A percentile compares a stretch with the other conserved stretches of the same genome.
These are phyloP conservation scores for Patagioenas fasciata DNA, from an alignment of 2,113 vertebrate species.

Conservation along the genomic window DNA sequence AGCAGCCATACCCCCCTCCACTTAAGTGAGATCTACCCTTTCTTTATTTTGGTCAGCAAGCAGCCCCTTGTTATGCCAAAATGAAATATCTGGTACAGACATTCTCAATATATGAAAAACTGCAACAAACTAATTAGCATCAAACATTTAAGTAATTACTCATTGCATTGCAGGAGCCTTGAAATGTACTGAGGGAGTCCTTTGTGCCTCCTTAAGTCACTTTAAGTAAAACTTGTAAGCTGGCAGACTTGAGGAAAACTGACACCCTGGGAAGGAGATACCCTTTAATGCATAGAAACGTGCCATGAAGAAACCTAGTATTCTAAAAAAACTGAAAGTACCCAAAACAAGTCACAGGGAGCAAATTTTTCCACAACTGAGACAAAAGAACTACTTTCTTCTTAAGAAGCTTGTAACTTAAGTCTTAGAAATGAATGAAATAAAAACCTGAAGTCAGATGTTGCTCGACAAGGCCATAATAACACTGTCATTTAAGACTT, in stretches of 20 bases:
- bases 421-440: not conserved
- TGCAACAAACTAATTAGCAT: not conserved
- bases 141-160: not conserved
- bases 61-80: not conserved
- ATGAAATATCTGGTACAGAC: not conserved
- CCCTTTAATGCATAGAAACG: not conserved
- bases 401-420: not conserved
- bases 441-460: not conserved
- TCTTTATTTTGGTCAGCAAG: not conserved
- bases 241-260: not conserved
- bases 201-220: not conserved
- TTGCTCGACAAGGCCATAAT: not conserved
- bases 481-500: not conserved
- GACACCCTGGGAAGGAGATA: not conserved
- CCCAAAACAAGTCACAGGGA: not conserved
- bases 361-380: not conserved
- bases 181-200: not conserved
- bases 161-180: not conserved
- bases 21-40: not conserved
- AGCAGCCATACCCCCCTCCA: not conserved
- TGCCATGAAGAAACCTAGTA: not conserved
- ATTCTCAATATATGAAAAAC: not conserved
- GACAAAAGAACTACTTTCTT: not conserved
- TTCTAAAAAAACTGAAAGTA: not conserved
- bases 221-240: not conserved